Percentiles rank a stretch among this genome's conserved stretches.
These are phyloP conservation scores for Drosophila mojavensis DNA, from an alignment of 1,140 invertebrate genomes.

Conservation along the genomic window DNA sequence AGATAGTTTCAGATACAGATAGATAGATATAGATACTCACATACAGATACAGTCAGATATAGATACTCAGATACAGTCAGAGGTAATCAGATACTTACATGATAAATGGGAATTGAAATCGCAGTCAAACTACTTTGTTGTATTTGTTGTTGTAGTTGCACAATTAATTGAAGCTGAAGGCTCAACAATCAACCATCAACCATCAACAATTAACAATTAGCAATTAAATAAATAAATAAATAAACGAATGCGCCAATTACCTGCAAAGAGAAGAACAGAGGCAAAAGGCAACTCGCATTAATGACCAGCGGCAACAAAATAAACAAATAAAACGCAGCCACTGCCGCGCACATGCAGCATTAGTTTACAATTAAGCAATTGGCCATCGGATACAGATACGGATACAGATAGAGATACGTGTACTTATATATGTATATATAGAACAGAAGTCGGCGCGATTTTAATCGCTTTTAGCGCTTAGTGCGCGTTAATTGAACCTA, in stretches of 20 bases:
- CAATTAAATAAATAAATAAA: slow-evolving; percentile 47
- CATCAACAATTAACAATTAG: slow-evolving; percentile 67
- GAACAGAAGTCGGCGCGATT: slow-evolving; percentile 9
- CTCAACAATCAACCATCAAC: slow-evolving; percentile 52
- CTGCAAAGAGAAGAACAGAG: slow-evolving; percentile 39
- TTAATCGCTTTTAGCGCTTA: slow-evolving; percentile 34
- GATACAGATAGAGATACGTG: slow-evolving; percentile 29
- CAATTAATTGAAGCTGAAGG: slow-evolving; percentile 70
- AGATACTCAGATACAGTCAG: slow-evolving; percentile 11
- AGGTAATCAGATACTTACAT: slow-evolving; percentile 13
- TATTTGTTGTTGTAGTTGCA: slow-evolving; percentile 37
- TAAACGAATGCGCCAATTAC: slow-evolving; percentile 49
- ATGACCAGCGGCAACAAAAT: slow-evolving; percentile 30
- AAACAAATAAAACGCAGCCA: slow-evolving; percentile 39
- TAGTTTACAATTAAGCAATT: slow-evolving; percentile 78
- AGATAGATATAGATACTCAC: background rate
- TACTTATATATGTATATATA: slow-evolving; percentile 1
- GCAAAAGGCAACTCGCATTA: slow-evolving; percentile 12
- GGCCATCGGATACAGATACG: slow-evolving; percentile 32
- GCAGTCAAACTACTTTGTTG: background rate
- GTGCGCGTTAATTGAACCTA: slow-evolving; percentile 36
- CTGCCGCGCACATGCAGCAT: slow-evolving; percentile 33
- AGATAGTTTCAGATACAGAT: background rate
- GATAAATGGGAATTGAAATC: slow-evolving; percentile 51
- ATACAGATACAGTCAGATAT: background rate